phyloP scores from a whole-genome alignment of 2,113 vertebrate genomes.

The Pycnonotus jocosus region DNA sequence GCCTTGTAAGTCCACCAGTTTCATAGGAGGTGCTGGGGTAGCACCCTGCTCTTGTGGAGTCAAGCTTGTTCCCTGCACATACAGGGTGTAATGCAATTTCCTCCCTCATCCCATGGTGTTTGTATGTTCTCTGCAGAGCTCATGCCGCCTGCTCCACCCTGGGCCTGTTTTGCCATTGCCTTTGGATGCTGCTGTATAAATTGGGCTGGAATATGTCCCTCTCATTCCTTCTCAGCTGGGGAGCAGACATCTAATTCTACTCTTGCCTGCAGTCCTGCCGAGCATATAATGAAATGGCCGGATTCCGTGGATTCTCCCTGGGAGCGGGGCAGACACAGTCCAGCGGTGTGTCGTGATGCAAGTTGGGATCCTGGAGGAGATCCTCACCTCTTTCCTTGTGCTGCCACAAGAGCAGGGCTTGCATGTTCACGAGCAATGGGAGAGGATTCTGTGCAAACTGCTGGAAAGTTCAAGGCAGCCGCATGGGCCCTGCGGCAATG shows the following conservation, averaged over 20 bases:
- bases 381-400: neutral
- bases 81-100: neutral
- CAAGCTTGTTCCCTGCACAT: neutral
- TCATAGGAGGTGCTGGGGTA: neutral
- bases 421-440: accelerated
- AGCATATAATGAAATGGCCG: neutral
- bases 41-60: neutral
- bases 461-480: neutral
- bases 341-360: accelerated
- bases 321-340: neutral
- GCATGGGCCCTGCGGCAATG: accelerated
- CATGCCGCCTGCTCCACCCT: neutral
- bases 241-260: neutral
- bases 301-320: neutral
- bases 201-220: neutral
- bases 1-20: neutral
- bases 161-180: neutral
- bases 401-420: neutral
- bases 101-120: neutral
- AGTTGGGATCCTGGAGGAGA: neutral
- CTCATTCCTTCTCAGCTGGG: neutral
- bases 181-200: neutral
- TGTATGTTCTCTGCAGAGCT: neutral
- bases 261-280: neutral
- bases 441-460: neutral